phyloP scores from a whole-genome alignment of 2,888 invertebrate species.

The Poecilobothrus nobilitatus region DNA sequence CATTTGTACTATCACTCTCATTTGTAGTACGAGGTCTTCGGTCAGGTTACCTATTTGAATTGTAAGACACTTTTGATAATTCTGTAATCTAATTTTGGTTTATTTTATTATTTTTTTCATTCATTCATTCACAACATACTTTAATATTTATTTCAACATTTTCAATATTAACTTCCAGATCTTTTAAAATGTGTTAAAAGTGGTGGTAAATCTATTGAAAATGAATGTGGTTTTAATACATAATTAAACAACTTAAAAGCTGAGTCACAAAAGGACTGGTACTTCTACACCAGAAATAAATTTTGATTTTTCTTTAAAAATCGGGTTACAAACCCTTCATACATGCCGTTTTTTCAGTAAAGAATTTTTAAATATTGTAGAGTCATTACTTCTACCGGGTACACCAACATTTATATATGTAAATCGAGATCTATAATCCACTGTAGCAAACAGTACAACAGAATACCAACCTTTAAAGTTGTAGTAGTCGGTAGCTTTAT shows the following conservation, averaged over 20 bases:
- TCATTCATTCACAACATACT: constrained; percentile 17
- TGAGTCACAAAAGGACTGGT: constrained; percentile 1
- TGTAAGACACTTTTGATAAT: not conserved
- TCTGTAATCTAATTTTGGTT: not conserved
- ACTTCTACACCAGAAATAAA: constrained; percentile 2
- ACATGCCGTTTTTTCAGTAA: not conserved
- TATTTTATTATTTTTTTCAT: constrained; percentile 5
- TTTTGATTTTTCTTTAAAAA: constrained; percentile 7
- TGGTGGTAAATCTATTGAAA: not conserved
- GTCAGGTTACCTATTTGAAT: too few relatives aligned
- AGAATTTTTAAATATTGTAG: constrained; percentile 13
- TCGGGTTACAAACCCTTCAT: too few relatives aligned
- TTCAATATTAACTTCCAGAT: constrained; percentile 9
- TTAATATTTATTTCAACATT: constrained; percentile 14
- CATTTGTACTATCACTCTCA: too few relatives aligned
- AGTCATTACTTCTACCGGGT: constrained; percentile 12
- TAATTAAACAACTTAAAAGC: constrained; percentile 5
- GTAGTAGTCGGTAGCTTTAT: constrained; percentile 12
- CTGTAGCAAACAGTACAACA: constrained; percentile 10
- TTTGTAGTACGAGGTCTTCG: too few relatives aligned
- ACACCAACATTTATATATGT: constrained; percentile 11
- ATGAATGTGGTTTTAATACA: too few relatives aligned
- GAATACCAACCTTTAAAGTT: constrained; percentile 17
- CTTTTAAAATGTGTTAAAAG: constrained; percentile 14
- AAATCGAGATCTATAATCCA: constrained; percentile 12